Evolutionary conservation across 2,888 invertebrate species (phyloP).

Genomic region (Lycophotia porphyrea): DNA sequence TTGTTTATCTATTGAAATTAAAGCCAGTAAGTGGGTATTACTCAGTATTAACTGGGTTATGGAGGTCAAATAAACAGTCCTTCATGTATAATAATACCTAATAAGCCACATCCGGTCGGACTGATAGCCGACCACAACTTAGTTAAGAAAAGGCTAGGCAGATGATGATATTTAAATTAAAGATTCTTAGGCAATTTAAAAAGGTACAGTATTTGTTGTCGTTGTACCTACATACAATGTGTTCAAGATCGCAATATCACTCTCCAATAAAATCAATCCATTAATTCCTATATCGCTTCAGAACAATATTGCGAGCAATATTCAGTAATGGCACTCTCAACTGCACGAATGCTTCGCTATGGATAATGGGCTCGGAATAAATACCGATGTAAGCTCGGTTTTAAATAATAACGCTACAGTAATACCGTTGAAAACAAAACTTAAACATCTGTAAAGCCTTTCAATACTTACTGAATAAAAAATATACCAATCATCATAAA

Average conservation of each 20-base stretch:
- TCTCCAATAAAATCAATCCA: conserved; percentile 3
- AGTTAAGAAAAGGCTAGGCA: background rate
- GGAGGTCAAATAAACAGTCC: background rate
- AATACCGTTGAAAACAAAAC: conserved; percentile 14
- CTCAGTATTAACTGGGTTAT: background rate
- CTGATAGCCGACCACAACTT: background rate
- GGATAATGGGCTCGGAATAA: conserved; percentile 27
- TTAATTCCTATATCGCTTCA: background rate
- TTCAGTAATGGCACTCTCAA: conserved; percentile 45
- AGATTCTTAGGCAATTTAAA: too few species aligned
- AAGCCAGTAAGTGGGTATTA: background rate
- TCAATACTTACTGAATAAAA: conserved; percentile 15
- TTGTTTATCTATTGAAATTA: background rate
- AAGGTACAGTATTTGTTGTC: background rate
- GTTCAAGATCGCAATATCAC: background rate
- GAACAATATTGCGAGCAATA: conserved; percentile 25
- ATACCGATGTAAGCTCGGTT: conserved; percentile 30
- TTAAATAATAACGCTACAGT: conserved; percentile 24
- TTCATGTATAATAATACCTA: background rate
- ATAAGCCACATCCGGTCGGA: background rate
- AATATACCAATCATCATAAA: conserved; percentile 23
- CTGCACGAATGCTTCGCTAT: conserved; percentile 29
- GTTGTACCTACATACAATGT: background rate
- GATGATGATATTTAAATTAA: background rate
- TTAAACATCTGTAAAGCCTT: conserved; percentile 23